phyloP scores from a whole-genome alignment of 2,888 invertebrate genomes.

The Abrostola tripartita region DNA sequence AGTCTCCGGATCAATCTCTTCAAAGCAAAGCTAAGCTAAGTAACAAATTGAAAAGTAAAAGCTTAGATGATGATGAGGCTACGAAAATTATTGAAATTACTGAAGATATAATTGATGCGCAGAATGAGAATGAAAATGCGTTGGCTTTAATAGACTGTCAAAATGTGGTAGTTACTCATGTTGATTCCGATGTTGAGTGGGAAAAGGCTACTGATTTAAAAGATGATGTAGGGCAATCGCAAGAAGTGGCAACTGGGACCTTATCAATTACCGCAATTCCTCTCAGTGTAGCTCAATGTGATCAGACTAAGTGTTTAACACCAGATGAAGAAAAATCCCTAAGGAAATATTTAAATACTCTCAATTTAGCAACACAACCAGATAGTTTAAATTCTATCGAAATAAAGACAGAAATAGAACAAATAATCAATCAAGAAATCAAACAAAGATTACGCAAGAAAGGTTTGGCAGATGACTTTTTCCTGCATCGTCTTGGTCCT shows the following conservation, averaged over 20 bases:
- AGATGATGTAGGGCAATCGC: conserved; percentile 56
- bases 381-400: conserved; percentile 74
- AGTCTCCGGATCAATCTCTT: conserved; percentile 77
- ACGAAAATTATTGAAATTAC: conserved; percentile 82
- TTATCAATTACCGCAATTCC: conserved; percentile 80
- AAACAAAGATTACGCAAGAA: conserved; percentile 79
- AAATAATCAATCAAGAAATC: conserved; percentile 81
- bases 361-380: conserved; percentile 86
- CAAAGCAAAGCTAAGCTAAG: conserved; percentile 74
- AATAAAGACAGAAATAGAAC: conserved; percentile 82
- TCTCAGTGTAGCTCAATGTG: conserved; percentile 78
- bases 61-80: conserved; percentile 82
- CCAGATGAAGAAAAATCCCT: conserved; percentile 88
- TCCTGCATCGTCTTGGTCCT: conserved; percentile 85
- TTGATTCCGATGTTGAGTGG: conserved; percentile 90
- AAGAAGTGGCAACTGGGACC: conserved; percentile 73
- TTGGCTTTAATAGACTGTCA: conserved; percentile 80
- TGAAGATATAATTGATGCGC: conserved; percentile 62
- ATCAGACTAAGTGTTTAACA: conserved; percentile 80
- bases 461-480: conserved; percentile 77
- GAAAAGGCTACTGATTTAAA: conserved; percentile 84
- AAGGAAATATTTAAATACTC: conserved; percentile 86
- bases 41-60: conserved; percentile 80
- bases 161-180: conserved; percentile 89
- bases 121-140: conserved; percentile 64